A percentile compares a stretch with the other conserved stretches of the same genome.
phyloP scores from a whole-genome alignment of 1,140 invertebrate species.

The Conopomorpha cramerella region DNA sequence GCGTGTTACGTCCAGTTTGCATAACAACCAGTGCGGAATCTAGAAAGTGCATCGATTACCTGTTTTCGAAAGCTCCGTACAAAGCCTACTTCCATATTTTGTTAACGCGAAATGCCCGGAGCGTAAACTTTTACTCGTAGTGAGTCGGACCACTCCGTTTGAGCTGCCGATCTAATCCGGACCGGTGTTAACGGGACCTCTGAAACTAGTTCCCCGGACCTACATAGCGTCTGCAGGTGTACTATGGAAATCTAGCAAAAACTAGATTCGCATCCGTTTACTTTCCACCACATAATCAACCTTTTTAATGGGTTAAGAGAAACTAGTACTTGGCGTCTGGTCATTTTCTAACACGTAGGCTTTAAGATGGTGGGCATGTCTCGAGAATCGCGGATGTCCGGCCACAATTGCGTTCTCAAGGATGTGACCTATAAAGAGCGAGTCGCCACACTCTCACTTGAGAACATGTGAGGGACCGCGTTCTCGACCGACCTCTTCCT shows the following conservation, averaged over 20 bases:
- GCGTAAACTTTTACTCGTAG: conserved; percentile 37
- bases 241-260: conserved; percentile 41
- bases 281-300: conserved; percentile 41
- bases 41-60: conserved; percentile 50
- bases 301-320: conserved; percentile 45
- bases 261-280: conserved; percentile 27
- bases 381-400: conserved; percentile 13
- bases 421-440: background rate
- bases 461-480: too few relatives aligned
- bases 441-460: background rate
- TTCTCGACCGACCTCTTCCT: background rate
- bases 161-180: conserved; percentile 23
- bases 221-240: conserved; percentile 25
- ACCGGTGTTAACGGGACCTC: conserved; percentile 24
- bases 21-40: conserved; percentile 39
- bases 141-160: too few relatives aligned
- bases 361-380: conserved; percentile 8
- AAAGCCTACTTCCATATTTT: conserved; percentile 43
- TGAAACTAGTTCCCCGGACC: conserved; percentile 32
- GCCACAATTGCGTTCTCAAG: background rate
- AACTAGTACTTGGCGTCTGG: conserved; percentile 20
- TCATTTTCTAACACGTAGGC: conserved; percentile 24
- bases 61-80: conserved; percentile 45
- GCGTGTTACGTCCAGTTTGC: conserved; percentile 43
- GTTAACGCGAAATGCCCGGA: conserved; percentile 35